These are phyloP conservation scores for Campoplex nolae DNA, from an alignment of 2,888 invertebrate genomes.

Conservation along the genomic window DNA sequence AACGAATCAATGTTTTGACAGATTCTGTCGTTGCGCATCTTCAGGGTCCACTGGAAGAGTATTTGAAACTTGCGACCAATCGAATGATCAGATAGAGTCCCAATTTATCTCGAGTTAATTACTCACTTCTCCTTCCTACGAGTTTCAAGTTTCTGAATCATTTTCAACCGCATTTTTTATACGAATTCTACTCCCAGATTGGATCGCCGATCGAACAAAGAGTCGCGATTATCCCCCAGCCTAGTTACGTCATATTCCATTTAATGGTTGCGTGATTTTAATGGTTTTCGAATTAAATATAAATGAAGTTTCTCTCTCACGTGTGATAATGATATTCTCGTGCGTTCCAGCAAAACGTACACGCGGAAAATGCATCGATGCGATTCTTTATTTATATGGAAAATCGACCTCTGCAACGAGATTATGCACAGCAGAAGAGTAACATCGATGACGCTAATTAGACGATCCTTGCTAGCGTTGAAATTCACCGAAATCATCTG, in stretches of 20 bases:
- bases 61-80: no score
- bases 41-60: no score
- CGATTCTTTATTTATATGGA: neutral
- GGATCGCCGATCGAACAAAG: no score
- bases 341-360: conserved; percentile 21
- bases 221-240: neutral
- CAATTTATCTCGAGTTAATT: neutral
- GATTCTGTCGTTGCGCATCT: no score
- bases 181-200: no score
- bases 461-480: conserved; percentile 36
- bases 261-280: conserved; percentile 15
- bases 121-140: neutral
- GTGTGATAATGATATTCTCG: neutral
- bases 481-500: conserved; percentile 33
- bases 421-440: conserved; percentile 16
- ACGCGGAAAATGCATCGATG: neutral
- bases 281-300: neutral
- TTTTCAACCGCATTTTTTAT: neutral
- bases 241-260: neutral
- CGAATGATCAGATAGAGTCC: no score
- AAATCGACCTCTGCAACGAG: neutral
- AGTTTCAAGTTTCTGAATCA: neutral
- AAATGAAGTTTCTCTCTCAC: neutral
- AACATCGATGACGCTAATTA: conserved; percentile 57
- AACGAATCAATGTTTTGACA: no score